Base-by-base conservation (phyloP, 2,888 invertebrate genomes). In the Orthosia incerta region DNA sequence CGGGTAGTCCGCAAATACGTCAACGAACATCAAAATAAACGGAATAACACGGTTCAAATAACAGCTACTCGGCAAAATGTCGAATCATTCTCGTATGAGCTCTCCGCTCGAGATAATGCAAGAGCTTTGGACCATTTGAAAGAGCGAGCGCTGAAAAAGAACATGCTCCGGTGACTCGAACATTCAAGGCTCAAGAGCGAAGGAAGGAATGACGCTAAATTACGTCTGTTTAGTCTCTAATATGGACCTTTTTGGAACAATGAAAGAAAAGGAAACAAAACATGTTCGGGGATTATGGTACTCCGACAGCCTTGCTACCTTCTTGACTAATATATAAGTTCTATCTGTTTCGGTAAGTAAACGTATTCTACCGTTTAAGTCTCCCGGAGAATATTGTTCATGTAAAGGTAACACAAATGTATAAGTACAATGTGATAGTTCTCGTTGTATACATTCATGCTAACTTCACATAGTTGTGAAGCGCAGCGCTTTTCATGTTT, bases 101-200 rank as follows among this genome's bases (percentile, higher is more conserved):
- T 50, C 69, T 59, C 51, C 46, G 59, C 51, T 53, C 53, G 20
- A 76, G 57, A 66, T 76, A 82, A 82, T 76, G 46, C 53, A 31
- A 48, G 69, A 53, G 70, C 82, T 66, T 62, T 59, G 16, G 45
- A 39, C 53, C 50, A 65, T 71, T 71, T 77, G 23, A 77, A 79
- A 72, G 82, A 61, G 48, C 31, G 26, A 82, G 51, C 66, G 16
- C 60, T 67, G 62, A 64, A 82, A 76, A 56, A 48, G 55, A 50
- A 66, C 55, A 78, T 67, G 67, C 82, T 72, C 45, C 67, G 60
- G 26, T 82, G 67, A 64, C 15, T 72, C 60, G 72, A 71, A 71
- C 53, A 48, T 64, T 59, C 51, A 74, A 68, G 66, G 56, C 23
- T 50, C n/a, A 53, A 65, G 50, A 76, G 26, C 20, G 18, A 23